A percentile compares a stretch with the other conserved stretches of the same genome.
Evolutionary conservation across 2,113 vertebrate species (phyloP).

Genomic region (Lonchura striata): DNA sequence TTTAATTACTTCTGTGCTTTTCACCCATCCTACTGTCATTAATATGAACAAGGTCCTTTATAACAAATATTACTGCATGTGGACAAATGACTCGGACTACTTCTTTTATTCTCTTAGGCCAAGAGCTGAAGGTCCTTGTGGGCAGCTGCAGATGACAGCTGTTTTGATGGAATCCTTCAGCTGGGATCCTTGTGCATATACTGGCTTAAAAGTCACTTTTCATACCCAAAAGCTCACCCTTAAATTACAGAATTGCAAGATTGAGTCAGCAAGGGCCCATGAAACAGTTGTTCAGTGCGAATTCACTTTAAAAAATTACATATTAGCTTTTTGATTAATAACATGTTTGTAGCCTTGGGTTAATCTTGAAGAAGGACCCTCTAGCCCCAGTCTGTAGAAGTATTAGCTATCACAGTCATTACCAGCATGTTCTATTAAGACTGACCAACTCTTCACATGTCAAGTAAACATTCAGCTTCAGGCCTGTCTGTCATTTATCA

Average conservation of each 20-base stretch:
- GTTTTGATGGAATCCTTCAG: neutral
- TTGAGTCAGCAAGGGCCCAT: neutral
- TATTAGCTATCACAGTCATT: constrained; percentile 54
- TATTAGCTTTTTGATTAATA: constrained; percentile 54
- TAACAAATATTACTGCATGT: neutral
- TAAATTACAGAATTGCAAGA: neutral
- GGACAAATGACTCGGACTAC: neutral
- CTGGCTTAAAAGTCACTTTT: neutral
- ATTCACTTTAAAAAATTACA: constrained; percentile 55
- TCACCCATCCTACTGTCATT: neutral
- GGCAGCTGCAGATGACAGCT: neutral
- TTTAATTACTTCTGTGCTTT: neutral
- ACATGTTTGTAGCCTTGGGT: constrained; percentile 25
- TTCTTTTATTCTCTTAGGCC: neutral
- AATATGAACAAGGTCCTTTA: neutral
- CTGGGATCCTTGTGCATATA: neutral
- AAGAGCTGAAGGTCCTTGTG: neutral
- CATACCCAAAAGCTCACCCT: neutral
- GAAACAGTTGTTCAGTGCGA: constrained; percentile 15
- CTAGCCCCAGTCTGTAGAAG: constrained; percentile 7
- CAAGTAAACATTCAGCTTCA: constrained; percentile 52
- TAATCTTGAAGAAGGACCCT: constrained; percentile 30
- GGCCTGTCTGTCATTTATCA: constrained; percentile 49
- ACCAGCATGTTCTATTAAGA: constrained; percentile 57
- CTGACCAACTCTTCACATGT: constrained; percentile 64